Evolutionary conservation across 2,888 invertebrate genomes (phyloP), one percentile per base, ranked within the genome.

Genomic region (Lasioglossum marginatum): DNA sequence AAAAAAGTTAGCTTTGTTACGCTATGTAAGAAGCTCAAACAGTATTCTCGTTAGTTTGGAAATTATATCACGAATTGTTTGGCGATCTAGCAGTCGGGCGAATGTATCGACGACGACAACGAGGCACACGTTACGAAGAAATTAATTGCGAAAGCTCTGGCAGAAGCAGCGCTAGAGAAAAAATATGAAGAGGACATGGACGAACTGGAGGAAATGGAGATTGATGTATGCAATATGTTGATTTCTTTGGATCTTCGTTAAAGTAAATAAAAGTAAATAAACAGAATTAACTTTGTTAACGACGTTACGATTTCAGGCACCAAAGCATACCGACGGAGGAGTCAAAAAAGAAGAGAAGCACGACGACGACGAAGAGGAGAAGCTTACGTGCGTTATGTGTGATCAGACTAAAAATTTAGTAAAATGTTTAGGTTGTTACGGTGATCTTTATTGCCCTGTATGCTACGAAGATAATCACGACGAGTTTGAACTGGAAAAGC

Each of bases 351-450:
- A 98, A 92, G 95, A 86, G 6, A 73, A 98, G 73, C 31, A 31
- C 2, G 63, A 34, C 5, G 63, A 66, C 8, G 66, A 66, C 37
- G 97, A 98, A 92, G 95, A 86, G 0, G 83, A 83, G 2, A 78
- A 98, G 72, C 97, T 97, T 5, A 98, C 97, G 96, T 99, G 98
- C 95, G 97, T 97, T 89, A 97, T 98, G 89, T 99, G 98, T 94
- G 98, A 98, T 94, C 97, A 97, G 93, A 93, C 91, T 0, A 97
- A 98, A 95, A 98, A 98, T 2, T 96, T 95, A 14, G 95, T 97
- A 87, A 96, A 97, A 76, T 99, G 98, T 93, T 95, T 96, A 71
- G 98, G 97, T 84, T 99, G 98, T 95, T 96, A 96, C 86, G 97
- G 96, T 63, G 98, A 98, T 94, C 95, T 98, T 14, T 99, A 98